Conservation (phyloP, 2,888 invertebrate genomes). For the Ormyrus nitidulus region DNA sequence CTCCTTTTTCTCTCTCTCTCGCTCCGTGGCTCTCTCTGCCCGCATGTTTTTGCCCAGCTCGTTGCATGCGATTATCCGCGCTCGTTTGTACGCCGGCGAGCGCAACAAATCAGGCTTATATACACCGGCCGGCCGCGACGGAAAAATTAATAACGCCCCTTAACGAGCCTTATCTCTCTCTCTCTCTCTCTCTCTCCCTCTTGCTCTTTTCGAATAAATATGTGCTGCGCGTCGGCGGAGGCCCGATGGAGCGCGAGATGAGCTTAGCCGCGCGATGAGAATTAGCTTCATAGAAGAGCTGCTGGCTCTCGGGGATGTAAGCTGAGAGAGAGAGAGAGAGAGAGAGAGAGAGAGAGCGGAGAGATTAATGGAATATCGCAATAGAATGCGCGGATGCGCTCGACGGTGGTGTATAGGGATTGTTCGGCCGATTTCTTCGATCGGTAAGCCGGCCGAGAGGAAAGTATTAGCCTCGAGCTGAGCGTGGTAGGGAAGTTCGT, state of each 20-base stretch:
- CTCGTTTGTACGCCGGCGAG: background rate
- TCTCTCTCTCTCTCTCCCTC: background rate
- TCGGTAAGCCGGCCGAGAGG: too few relatives aligned
- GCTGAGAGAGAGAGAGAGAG: background rate
- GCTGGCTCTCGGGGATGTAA: background rate
- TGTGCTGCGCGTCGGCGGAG: background rate
- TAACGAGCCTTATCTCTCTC: constrained; percentile 37
- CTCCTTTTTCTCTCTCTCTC: background rate
- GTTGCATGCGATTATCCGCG: constrained; percentile 31
- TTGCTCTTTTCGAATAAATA: background rate
- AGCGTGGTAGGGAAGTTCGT: too few relatives aligned
- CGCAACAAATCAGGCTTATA: constrained; percentile 33
- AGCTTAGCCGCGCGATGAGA: constrained; percentile 30
- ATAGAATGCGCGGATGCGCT: background rate
- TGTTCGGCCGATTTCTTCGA: too few relatives aligned
- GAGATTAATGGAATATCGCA: background rate
- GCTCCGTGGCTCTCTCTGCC: constrained; percentile 3
- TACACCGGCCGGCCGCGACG: background rate
- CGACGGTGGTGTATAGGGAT: too few relatives aligned
- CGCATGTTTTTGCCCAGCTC: constrained; percentile 3
- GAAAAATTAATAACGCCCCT: constrained; percentile 50
- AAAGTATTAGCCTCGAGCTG: too few relatives aligned
- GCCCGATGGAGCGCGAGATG: constrained; percentile 6
- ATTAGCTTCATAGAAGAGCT: constrained; percentile 34
- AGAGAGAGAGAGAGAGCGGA: constrained; percentile 8